Base-by-base conservation (phyloP, 2,113 vertebrate genomes). In the Amphiprion percula region DNA sequence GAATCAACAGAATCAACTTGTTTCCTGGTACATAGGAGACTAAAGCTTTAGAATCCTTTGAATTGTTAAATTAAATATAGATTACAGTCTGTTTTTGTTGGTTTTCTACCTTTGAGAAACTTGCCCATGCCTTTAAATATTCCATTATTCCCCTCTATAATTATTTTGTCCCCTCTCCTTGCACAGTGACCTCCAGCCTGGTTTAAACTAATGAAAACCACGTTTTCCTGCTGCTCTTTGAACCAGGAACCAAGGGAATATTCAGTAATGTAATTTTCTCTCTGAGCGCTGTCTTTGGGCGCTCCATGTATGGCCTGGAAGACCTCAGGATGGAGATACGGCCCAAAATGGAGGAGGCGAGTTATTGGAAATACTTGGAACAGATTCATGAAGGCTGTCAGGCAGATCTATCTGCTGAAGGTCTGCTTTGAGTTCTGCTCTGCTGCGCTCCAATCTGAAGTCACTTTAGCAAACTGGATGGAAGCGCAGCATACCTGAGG, bases 251-350 rank as follows among this genome's bases (percentile, higher is more conserved):
- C 70, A 55, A 64, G 56, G 62, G 61, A 79, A 86, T 77, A 66
- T 1, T 65, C 62, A 39, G 67, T 44, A 80, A 90, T 87, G 74
- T 80, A 71, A 91, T 85, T 84, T 71, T 78, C 73, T 83, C 41
- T 47, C 21, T 78, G 66, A 17, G 56, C 69, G 64, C 69, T 0
- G 59, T 74, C 79, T 74, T 69, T 24, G 33, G 55, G 80, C 55
- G 84, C 56, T 81, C 91, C 88, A 88, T 90, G 87, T 92, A 92
- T 82, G 91, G 88, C 78, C 83, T 83, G 37, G 50, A 87, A 80
- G 87, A 84, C 82, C 81, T 77, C 71, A 54, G 79, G 74, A 83
- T 70, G 52, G 49, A 75, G 73, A 88, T 83, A 73, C 50, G 80
- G 80, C 77, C 72, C 82, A 64, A 80, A 87, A 87, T 70, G 69